phyloP scores from a whole-genome alignment of 2,888 invertebrate species.

The Drosophila limbata region DNA sequence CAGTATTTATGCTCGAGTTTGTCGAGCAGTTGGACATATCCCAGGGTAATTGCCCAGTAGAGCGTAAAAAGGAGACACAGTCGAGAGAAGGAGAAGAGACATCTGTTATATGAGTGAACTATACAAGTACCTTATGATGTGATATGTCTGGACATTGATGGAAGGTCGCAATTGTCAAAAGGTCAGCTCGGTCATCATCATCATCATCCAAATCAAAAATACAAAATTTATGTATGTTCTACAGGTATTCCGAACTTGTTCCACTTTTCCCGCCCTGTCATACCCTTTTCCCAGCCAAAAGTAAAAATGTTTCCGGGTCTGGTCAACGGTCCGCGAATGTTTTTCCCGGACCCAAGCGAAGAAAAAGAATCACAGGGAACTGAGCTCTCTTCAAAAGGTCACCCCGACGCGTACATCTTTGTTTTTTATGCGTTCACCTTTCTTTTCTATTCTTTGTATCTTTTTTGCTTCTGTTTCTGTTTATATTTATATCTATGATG shows the following conservation, averaged over 20 bases:
- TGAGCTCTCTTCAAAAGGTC: slow-evolving; percentile 48
- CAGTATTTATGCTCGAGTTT: slow-evolving; percentile 9
- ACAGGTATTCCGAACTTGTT: slow-evolving; percentile 33
- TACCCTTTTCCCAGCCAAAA: slow-evolving; percentile 48
- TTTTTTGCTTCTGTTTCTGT: slow-evolving; percentile 19
- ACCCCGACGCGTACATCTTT: slow-evolving; percentile 31
- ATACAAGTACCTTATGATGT: slow-evolving; percentile 63
- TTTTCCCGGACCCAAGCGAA: slow-evolving; percentile 19
- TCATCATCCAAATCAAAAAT: slow-evolving; percentile 5
- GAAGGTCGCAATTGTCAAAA: slow-evolving; percentile 6
- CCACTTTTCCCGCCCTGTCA: slow-evolving; percentile 37
- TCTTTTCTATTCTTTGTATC: slow-evolving; percentile 6
- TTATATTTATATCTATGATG: slow-evolving; percentile 33
- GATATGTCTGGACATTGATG: slow-evolving; percentile 45
- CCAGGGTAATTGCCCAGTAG: slow-evolving; percentile 58
- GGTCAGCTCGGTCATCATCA: slow-evolving; percentile 38
- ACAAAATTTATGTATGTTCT: slow-evolving; percentile 1
- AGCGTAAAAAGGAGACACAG: slow-evolving; percentile 51
- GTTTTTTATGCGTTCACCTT: slow-evolving; percentile 39
- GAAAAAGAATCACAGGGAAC: slow-evolving; percentile 35
- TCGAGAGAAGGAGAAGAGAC: background rate
- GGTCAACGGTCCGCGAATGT: slow-evolving; percentile 36
- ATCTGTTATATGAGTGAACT: slow-evolving; percentile 33
- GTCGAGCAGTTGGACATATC: slow-evolving; percentile 22
- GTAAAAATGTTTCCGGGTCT: slow-evolving; percentile 33